Evolutionary conservation across 2,113 vertebrate species (phyloP).

Genomic region (Charina bottae): DNA sequence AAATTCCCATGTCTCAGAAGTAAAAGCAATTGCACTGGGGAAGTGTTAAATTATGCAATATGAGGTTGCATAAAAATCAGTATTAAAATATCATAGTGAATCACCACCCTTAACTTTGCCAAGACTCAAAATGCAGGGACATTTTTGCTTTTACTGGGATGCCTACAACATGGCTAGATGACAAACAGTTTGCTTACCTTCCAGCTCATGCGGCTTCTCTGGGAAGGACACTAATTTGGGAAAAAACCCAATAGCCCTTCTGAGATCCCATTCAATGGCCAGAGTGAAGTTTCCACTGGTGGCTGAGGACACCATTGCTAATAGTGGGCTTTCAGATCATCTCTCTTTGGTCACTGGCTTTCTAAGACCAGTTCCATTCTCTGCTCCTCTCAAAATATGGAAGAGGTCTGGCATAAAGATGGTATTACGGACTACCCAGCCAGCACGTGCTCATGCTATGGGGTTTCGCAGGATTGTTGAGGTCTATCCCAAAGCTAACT

Average conservation of each 20-base stretch:
- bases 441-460: accelerated
- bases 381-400: accelerated
- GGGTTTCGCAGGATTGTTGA: not conserved
- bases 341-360: not conserved
- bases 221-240: not conserved
- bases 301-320: not conserved
- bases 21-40: not conserved
- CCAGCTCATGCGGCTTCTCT: not conserved
- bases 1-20: not conserved
- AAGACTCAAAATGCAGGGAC: not conserved
- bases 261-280: not conserved
- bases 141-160: not conserved
- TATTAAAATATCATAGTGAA: not conserved
- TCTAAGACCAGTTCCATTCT: not conserved
- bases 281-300: not conserved
- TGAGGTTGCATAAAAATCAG: too few relatives aligned
- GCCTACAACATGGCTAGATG: not conserved
- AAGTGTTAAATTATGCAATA: not conserved
- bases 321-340: not conserved
- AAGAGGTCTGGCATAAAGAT: accelerated
- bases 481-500: accelerated
- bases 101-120: not conserved
- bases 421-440: accelerated
- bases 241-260: not conserved
- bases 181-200: not conserved